Percentiles rank a stretch among this genome's conserved stretches.
These are phyloP conservation scores for Sebastes diaconus DNA, from an alignment of 2,797 vertebrate genomes.

Conservation along the genomic window DNA sequence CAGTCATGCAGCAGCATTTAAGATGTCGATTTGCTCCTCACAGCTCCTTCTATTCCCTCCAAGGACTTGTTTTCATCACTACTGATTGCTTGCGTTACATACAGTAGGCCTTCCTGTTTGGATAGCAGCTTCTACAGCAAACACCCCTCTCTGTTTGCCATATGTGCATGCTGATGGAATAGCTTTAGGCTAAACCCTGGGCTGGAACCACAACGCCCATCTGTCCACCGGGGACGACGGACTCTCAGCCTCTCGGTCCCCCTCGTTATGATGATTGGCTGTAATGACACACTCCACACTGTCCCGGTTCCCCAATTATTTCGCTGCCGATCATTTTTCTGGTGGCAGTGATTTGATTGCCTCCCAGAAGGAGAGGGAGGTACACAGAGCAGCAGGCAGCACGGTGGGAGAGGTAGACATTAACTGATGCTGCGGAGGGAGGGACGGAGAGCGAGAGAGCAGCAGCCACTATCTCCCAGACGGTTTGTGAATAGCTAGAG, in stretches of 20 bases:
- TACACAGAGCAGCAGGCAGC: conserved; percentile 43
- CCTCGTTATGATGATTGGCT: conserved; percentile 76
- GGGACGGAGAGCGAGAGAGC: not conserved
- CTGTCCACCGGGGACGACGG: conserved; percentile 52
- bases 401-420: conserved; percentile 48
- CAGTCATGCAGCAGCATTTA: conserved; percentile 41
- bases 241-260: conserved; percentile 56
- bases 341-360: conserved; percentile 75
- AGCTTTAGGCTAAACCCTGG: conserved; percentile 57
- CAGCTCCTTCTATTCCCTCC: not conserved
- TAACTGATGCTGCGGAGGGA: conserved; percentile 27
- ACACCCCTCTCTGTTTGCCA: conserved; percentile 6
- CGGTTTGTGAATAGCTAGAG: conserved; percentile 30
- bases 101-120: conserved; percentile 10
- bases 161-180: conserved; percentile 47
- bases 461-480: conserved; percentile 25
- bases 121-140: conserved; percentile 5
- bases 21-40: conserved; percentile 8
- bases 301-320: conserved; percentile 77
- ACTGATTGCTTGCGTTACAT: conserved; percentile 38
- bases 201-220: conserved; percentile 47
- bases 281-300: conserved; percentile 74
- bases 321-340: conserved; percentile 68
- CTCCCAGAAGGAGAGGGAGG: conserved; percentile 54
- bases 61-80: conserved; percentile 20